phyloP scores from a whole-genome alignment of 2,113 vertebrate species.

The Perccottus glenii region DNA sequence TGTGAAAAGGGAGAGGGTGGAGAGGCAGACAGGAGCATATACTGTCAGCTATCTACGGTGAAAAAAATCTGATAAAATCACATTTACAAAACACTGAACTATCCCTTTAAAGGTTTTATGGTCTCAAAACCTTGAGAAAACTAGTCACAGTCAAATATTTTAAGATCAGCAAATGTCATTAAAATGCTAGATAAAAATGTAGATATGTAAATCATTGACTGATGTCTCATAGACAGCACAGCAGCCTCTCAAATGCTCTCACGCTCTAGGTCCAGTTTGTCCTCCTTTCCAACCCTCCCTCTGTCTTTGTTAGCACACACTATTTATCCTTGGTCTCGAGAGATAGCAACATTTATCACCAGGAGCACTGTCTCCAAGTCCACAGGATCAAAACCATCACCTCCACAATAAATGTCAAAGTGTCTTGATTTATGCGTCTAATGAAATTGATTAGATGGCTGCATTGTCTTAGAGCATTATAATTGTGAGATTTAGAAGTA shows the following conservation, averaged over 20 bases:
- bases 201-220: slow-evolving; percentile 32
- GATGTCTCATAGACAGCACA: slow-evolving; percentile 16
- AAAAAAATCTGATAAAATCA: neutral
- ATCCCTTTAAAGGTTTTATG: neutral
- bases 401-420: slow-evolving; percentile 92
- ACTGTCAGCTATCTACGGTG: too few relatives aligned
- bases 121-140: neutral
- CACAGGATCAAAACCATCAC: slow-evolving; percentile 91
- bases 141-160: neutral
- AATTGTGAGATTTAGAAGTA: slow-evolving; percentile 77
- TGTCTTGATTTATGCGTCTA: slow-evolving; percentile 91
- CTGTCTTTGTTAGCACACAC: slow-evolving; percentile 52
- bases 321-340: slow-evolving; percentile 82
- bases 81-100: neutral
- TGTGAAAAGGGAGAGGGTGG: too few relatives aligned
- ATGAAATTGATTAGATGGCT: slow-evolving; percentile 92
- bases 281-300: slow-evolving; percentile 17
- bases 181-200: neutral
- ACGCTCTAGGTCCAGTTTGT: slow-evolving; percentile 5
- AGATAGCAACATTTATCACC: slow-evolving; percentile 89
- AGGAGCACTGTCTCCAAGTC: slow-evolving; percentile 84
- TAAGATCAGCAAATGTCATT: too few relatives aligned
- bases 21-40: too few relatives aligned
- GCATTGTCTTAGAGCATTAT: slow-evolving; percentile 66
- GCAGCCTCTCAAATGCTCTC: slow-evolving; percentile 22